A percentile compares a stretch with the other conserved stretches of the same genome.
These are phyloP conservation scores for Amphimallon solstitiale DNA, from an alignment of 2,888 invertebrate species.

Conservation along the genomic window DNA sequence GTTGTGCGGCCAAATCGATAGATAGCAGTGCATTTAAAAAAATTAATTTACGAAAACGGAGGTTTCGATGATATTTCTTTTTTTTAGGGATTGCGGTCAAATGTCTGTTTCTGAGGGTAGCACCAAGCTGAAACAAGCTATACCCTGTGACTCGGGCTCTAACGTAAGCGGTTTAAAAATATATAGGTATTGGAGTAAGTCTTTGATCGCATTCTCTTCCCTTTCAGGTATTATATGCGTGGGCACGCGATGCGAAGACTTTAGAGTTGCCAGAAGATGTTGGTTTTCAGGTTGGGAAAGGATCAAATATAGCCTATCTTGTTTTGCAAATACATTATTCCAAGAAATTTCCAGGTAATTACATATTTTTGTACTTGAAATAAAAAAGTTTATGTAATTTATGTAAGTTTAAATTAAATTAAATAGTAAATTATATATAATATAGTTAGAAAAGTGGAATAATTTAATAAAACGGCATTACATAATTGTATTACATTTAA, in stretches of 20 bases:
- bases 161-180: slow-evolving; percentile 66
- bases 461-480: too few species aligned
- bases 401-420: too few species aligned
- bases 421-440: too few species aligned
- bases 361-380: too few species aligned
- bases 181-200: slow-evolving; percentile 18
- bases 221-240: slow-evolving; percentile 87
- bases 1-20: too few species aligned
- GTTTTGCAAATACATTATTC: slow-evolving; percentile 83
- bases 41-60: background rate
- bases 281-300: slow-evolving; percentile 90
- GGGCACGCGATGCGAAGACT: slow-evolving; percentile 91
- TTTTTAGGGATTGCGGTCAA: slow-evolving; percentile 89
- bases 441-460: too few species aligned
- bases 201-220: background rate
- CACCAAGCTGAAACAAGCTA: slow-evolving; percentile 66
- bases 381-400: too few species aligned
- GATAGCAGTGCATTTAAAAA: too few species aligned
- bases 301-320: slow-evolving; percentile 85
- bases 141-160: slow-evolving; percentile 80
- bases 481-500: too few species aligned
- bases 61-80: background rate
- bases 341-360: slow-evolving; percentile 55
- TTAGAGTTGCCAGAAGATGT: slow-evolving; percentile 85
- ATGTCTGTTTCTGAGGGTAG: slow-evolving; percentile 72